A percentile compares a stretch with the other conserved stretches of the same genome.
These are phyloP conservation scores for Eulithis prunata DNA, from an alignment of 2,888 invertebrate species.

Conservation along the genomic window DNA sequence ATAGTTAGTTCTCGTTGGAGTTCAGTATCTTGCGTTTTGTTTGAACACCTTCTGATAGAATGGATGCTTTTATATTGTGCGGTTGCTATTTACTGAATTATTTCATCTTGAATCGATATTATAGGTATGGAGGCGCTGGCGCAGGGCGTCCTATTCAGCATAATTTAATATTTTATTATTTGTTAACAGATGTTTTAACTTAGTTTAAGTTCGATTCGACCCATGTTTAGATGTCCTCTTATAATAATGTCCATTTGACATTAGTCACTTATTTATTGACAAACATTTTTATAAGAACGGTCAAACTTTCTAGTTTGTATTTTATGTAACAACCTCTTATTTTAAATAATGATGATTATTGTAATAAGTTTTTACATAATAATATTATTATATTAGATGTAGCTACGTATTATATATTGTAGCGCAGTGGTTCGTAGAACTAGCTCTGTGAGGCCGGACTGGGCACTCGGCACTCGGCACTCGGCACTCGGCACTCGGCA, in stretches of 20 bases:
- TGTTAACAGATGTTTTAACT: slow-evolving; percentile 24
- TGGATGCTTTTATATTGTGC: too few relatives aligned
- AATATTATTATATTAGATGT: slow-evolving; percentile 5
- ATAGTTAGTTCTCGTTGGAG: too few relatives aligned
- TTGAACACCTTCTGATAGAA: too few relatives aligned
- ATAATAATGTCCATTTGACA: slow-evolving; percentile 15
- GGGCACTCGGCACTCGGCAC: too few relatives aligned
- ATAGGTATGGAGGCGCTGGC: not conserved
- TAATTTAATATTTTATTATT: slow-evolving; percentile 29
- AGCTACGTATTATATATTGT: not conserved
- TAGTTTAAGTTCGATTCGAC: slow-evolving; percentile 21
- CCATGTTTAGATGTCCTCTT: slow-evolving; percentile 11
- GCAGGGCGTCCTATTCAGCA: slow-evolving; percentile 4
- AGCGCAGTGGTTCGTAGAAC: slow-evolving; percentile 16
- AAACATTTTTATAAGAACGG: slow-evolving; percentile 19
- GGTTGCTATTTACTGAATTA: not conserved
- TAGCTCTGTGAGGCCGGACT: too few relatives aligned
- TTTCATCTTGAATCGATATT: not conserved
- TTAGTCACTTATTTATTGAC: slow-evolving; percentile 30
- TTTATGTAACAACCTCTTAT: not conserved
- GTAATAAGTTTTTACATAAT: slow-evolving; percentile 18
- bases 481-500: too few relatives aligned
- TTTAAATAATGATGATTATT: slow-evolving; percentile 14
- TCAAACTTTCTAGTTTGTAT: not conserved
- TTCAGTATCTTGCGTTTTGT: too few relatives aligned